Evolutionary conservation across 1,140 invertebrate species (phyloP).

Genomic region (Campoletis sonorensis): DNA sequence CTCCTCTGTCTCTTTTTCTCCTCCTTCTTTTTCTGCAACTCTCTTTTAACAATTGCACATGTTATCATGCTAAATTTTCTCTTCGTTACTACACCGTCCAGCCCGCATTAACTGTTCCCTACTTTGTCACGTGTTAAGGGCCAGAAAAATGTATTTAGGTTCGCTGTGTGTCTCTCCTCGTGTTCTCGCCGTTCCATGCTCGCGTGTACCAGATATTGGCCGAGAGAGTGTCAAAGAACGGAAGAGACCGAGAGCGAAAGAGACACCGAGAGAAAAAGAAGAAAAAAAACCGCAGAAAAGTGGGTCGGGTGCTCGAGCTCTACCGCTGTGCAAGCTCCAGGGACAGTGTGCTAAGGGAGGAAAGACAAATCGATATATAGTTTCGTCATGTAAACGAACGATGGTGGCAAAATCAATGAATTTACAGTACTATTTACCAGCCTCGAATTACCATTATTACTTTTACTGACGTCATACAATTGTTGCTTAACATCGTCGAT

Average conservation of each 20-base stretch:
- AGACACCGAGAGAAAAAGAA: constrained; percentile 24
- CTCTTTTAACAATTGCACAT: not conserved
- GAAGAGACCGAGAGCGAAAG: not conserved
- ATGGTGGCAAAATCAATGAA: not conserved
- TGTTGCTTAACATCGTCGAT: no score
- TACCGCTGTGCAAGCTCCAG: constrained; percentile 4
- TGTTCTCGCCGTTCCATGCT: not conserved
- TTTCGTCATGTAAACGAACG: constrained; percentile 5
- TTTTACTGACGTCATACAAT: no score
- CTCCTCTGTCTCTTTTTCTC: not conserved
- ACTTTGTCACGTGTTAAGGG: not conserved
- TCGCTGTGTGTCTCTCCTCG: not conserved
- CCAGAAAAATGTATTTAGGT: not conserved
- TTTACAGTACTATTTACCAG: not conserved
- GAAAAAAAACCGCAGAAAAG: constrained; percentile 52
- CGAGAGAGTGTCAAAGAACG: constrained; percentile 16
- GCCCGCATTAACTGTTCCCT: not conserved
- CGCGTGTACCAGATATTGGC: constrained; percentile 13
- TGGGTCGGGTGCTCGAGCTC: constrained; percentile 39
- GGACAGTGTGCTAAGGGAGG: constrained; percentile 21
- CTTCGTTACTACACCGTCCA: not conserved
- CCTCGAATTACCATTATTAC: not conserved
- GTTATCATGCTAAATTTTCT: constrained; percentile 2
- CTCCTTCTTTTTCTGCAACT: not conserved
- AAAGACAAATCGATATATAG: constrained; percentile 42